Percentiles rank a stretch among this genome's conserved stretches.
These are phyloP conservation scores for Ernsta delagoae DNA, from an alignment of 2,888 invertebrate species.

Conservation along the genomic window DNA sequence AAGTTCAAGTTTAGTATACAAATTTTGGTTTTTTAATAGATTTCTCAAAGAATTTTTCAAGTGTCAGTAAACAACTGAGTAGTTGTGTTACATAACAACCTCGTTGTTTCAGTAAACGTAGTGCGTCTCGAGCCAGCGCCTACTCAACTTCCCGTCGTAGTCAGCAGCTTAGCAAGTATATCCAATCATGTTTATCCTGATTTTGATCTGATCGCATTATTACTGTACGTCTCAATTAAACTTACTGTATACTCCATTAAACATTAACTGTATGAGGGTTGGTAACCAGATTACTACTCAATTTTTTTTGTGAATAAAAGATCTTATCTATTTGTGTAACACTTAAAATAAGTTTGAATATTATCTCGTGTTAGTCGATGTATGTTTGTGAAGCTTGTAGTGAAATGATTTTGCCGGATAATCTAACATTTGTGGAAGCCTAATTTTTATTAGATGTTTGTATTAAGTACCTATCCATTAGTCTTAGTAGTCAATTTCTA, in stretches of 20 bases:
- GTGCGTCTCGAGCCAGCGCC: slow-evolving; percentile 70
- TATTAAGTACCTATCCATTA: slow-evolving; percentile 1
- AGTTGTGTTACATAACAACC: no score
- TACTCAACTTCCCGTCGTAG: slow-evolving; percentile 76
- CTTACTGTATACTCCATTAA: background rate
- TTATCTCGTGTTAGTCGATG: background rate
- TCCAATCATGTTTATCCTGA: slow-evolving; percentile 1
- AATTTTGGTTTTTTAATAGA: no score
- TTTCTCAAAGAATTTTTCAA: no score
- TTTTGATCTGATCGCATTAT: background rate
- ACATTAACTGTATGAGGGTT: background rate
- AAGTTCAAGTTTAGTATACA: no score
- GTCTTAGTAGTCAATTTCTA: slow-evolving; percentile 11
- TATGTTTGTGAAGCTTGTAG: slow-evolving; percentile 25
- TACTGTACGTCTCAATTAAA: slow-evolving; percentile 12
- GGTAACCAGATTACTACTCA: background rate
- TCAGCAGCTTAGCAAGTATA: slow-evolving; percentile 59
- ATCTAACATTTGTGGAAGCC: background rate
- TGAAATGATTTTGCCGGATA: slow-evolving; percentile 12
- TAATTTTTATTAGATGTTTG: slow-evolving; percentile 15
- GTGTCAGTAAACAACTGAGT: no score
- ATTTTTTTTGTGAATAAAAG: background rate
- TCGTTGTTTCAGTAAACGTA: slow-evolving; percentile 71
- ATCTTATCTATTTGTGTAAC: slow-evolving; percentile 5
- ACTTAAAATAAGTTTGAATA: slow-evolving; percentile 8